Percentiles rank a stretch among this genome's conserved stretches.
These are phyloP conservation scores for Anagyrus pseudococci DNA, from an alignment of 2,888 invertebrate species.

Conservation along the genomic window DNA sequence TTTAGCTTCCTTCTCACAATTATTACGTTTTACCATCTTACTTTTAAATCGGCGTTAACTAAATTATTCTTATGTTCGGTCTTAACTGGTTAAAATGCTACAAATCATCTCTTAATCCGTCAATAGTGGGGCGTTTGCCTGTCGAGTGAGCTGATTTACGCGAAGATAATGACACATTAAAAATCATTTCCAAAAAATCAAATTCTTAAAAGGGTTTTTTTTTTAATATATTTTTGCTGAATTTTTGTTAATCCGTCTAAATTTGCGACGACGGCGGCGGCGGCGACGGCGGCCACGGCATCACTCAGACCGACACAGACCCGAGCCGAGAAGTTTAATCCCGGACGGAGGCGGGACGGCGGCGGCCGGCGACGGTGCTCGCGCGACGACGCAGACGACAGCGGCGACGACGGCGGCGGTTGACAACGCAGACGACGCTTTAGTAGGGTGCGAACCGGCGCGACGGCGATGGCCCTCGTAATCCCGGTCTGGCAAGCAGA, in stretches of 20 bases:
- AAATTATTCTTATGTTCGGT: too few species aligned
- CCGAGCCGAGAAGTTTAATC: constrained; percentile 46
- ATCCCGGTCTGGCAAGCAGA: constrained; percentile 69
- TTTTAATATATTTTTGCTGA: not conserved
- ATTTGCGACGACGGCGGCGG: constrained; percentile 2
- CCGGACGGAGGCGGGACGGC: constrained; percentile 47
- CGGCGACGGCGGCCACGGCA: constrained; percentile 31
- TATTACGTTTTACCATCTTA: constrained; percentile 1
- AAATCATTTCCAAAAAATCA: constrained; percentile 7
- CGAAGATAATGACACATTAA: constrained; percentile 23
- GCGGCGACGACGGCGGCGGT: constrained; percentile 25
- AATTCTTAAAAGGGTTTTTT: not conserved
- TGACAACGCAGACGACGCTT: constrained; percentile 55
- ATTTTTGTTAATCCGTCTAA: not conserved
- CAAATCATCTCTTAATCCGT: constrained; percentile 21
- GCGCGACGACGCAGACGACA: constrained; percentile 56
- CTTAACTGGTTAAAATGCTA: constrained; percentile 28
- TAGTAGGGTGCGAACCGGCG: constrained; percentile 87
- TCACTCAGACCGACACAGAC: constrained; percentile 49
- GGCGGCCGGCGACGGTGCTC: constrained; percentile 58
- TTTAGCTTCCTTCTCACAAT: too few species aligned
- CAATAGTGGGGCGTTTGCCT: constrained; percentile 21
- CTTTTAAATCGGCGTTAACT: too few species aligned
- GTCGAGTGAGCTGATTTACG: constrained; percentile 4
- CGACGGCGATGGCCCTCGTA: constrained; percentile 84